Conservation (phyloP, 2,113 vertebrate genomes). For the Pseudorectes ferrugineus region DNA sequence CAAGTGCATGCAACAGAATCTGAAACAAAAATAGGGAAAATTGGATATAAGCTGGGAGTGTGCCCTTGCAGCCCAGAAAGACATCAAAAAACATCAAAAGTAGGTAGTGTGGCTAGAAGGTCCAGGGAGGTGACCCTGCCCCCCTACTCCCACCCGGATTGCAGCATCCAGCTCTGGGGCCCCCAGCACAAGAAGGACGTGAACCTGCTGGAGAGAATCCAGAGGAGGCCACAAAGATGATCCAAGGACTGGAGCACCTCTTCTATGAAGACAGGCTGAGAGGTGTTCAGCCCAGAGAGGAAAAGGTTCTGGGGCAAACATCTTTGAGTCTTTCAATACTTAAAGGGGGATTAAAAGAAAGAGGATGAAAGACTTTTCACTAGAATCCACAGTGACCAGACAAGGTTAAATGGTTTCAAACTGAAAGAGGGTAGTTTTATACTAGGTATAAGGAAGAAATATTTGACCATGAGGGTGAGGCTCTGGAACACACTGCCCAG, state of each 20-base stretch:
- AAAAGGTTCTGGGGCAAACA: not conserved
- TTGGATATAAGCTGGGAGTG: rapidly evolving
- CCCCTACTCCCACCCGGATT: not conserved
- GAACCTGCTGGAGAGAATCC: not conserved
- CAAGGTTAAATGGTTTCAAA: not conserved
- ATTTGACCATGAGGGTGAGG: not conserved
- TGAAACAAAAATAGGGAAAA: not conserved
- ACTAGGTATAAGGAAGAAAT: not conserved
- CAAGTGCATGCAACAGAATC: rapidly evolving
- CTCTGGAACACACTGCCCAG: not conserved
- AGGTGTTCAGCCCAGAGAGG: not conserved
- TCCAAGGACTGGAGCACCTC: not conserved
- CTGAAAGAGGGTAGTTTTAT: not conserved
- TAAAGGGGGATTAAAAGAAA: not conserved
- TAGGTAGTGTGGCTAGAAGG: rapidly evolving
- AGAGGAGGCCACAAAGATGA: not conserved
- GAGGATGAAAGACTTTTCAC: not conserved
- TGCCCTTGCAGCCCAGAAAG: not conserved
- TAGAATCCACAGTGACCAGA: not conserved
- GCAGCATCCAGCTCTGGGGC: rapidly evolving
- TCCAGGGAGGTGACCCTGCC: not conserved
- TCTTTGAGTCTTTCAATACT: not conserved
- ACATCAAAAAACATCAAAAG: not conserved
- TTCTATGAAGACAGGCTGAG: not conserved
- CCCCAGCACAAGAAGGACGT: rapidly evolving